These are phyloP conservation scores for Phalera bucephala DNA, from an alignment of 2,888 invertebrate genomes.

Conservation along the genomic window DNA sequence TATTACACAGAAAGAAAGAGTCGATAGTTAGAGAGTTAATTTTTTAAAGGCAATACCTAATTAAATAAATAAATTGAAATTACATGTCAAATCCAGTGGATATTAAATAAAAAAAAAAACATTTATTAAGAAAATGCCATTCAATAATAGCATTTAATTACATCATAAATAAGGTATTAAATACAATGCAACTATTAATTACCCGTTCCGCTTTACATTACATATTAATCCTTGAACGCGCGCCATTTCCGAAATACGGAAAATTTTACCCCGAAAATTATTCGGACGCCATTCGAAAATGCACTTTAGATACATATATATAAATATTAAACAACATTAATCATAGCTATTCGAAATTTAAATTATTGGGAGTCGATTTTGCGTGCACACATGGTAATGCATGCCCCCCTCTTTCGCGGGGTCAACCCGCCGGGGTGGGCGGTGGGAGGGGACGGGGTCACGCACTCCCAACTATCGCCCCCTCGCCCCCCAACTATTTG, in stretches of 20 bases:
- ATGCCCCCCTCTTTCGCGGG: slow-evolving; percentile 33
- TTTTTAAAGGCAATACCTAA: too few species aligned
- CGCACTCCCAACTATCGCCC: slow-evolving; percentile 66
- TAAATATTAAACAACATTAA: slow-evolving; percentile 70
- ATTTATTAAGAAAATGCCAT: too few species aligned
- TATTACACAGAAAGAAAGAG: too few species aligned
- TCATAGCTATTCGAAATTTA: slow-evolving; percentile 77
- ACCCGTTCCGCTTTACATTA: too few species aligned
- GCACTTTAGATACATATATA: slow-evolving; percentile 27
- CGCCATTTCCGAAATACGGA: background rate
- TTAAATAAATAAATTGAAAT: too few species aligned
- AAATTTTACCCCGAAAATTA: background rate
- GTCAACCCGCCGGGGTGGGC: slow-evolving; percentile 20
- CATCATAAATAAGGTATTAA: too few species aligned
- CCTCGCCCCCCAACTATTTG: slow-evolving; percentile 71
- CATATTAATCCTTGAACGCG: too few species aligned
- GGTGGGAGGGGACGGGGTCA: slow-evolving; percentile 52
- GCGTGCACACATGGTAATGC: slow-evolving; percentile 78
- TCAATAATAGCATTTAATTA: too few species aligned
- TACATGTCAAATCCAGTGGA: too few species aligned
- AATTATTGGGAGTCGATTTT: slow-evolving; percentile 78
- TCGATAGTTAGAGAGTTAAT: too few species aligned
- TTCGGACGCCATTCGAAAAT: background rate
- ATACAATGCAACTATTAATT: too few species aligned
- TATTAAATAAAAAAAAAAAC: too few species aligned